Conservation (phyloP, 2,797 vertebrate species). For the Gambusia yucatana region DNA sequence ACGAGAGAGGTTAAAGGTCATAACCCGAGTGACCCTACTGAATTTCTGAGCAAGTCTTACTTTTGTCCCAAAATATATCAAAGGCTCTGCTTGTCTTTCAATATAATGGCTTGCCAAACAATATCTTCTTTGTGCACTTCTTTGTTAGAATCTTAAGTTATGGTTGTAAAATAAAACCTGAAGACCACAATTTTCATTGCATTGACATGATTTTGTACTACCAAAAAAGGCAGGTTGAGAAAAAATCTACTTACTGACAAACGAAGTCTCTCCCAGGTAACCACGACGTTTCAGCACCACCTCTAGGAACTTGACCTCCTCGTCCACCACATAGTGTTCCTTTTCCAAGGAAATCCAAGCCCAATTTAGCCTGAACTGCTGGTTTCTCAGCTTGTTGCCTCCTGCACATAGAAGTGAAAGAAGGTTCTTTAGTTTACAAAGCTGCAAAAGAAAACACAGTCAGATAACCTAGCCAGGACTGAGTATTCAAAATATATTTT, state of each 20-base stretch:
- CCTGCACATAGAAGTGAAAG: conserved; percentile 77
- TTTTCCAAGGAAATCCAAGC: conserved; percentile 96
- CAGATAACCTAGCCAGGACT: background rate
- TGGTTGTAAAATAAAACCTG: background rate
- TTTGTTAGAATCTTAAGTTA: background rate
- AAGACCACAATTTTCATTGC: background rate
- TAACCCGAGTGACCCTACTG: conserved; percentile 40
- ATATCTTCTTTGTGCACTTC: conserved; percentile 11
- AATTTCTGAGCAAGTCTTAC: conserved; percentile 20
- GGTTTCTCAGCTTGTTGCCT: conserved; percentile 90
- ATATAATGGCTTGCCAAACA: conserved; percentile 15
- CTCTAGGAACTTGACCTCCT: conserved; percentile 90
- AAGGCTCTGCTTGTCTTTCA: conserved; percentile 7
- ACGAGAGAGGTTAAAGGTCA: conserved; percentile 51
- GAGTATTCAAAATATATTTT: conserved; percentile 20
- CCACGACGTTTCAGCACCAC: conserved; percentile 90
- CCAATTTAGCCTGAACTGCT: conserved; percentile 92
- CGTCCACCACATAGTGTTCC: conserved; percentile 88
- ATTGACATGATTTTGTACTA: background rate
- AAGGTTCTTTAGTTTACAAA: background rate
- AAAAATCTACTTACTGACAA: conserved; percentile 87
- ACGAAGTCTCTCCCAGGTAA: conserved; percentile 94
- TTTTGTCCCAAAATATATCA: conserved; percentile 16
- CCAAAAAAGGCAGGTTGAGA: background rate
- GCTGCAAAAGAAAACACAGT: background rate